These are phyloP conservation scores for Coreius guichenoti DNA, from an alignment of 2,797 vertebrate species.

Conservation along the genomic window DNA sequence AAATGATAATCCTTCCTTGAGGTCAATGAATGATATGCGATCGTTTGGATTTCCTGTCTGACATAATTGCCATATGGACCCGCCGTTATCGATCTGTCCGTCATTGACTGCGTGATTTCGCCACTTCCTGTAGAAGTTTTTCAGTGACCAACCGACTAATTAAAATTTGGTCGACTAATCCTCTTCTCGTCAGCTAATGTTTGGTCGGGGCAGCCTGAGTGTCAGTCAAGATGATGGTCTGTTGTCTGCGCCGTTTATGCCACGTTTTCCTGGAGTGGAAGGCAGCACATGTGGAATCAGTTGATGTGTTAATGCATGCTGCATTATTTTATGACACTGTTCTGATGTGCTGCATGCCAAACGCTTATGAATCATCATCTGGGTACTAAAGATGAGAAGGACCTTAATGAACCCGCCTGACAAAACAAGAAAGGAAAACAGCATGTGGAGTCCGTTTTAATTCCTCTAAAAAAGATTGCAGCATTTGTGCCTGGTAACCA, in stretches of 20 bases:
- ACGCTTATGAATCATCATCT: constrained; percentile 26
- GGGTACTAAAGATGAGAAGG: constrained; percentile 1
- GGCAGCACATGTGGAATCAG: constrained; percentile 4
- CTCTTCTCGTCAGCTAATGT: too few species aligned
- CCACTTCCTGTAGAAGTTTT: background rate
- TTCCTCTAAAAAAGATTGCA: background rate
- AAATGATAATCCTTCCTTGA: background rate
- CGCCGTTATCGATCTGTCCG: background rate
- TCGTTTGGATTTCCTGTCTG: background rate
- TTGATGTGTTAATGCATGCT: background rate
- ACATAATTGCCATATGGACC: background rate
- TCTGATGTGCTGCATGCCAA: background rate
- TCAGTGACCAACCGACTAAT: background rate
- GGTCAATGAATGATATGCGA: background rate
- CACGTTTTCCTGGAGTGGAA: background rate
- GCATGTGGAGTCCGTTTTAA: background rate
- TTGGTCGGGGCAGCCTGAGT: background rate
- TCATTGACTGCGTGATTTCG: background rate
- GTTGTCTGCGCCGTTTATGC: background rate
- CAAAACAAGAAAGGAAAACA: background rate
- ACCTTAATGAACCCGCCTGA: constrained; percentile 13
- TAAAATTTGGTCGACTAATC: background rate
- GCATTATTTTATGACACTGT: constrained; percentile 17
- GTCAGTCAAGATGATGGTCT: background rate
- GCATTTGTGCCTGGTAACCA: background rate